Conservation (phyloP, 2,797 vertebrate species). For the Sebastes matsubarae region DNA sequence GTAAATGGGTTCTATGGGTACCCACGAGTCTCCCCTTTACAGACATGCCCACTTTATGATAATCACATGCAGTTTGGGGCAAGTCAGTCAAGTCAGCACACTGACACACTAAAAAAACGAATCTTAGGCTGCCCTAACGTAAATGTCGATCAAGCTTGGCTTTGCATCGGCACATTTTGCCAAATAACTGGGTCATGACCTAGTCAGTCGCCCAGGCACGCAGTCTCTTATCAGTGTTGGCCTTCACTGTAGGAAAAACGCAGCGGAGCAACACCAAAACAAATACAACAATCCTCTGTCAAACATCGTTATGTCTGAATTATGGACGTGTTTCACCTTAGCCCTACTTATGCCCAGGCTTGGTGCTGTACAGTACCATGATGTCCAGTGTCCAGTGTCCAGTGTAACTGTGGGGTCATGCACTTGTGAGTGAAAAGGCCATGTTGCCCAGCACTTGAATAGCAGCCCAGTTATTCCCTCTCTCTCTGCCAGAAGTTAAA, state of each 20-base stretch:
- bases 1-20: too few relatives aligned
- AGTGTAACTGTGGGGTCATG: not conserved
- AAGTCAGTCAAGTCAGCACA: too few relatives aligned
- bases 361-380: not conserved
- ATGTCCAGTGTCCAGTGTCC: not conserved
- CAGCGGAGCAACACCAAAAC: not conserved
- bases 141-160: not conserved
- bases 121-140: too few relatives aligned
- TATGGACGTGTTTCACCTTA: not conserved
- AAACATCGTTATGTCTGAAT: not conserved
- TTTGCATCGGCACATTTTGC: not conserved
- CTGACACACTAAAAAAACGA: too few relatives aligned
- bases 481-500: constrained; percentile 1
- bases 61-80: too few relatives aligned
- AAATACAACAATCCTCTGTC: not conserved
- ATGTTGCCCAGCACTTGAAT: constrained; percentile 28
- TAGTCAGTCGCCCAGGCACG: not conserved
- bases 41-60: too few relatives aligned
- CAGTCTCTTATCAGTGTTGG: not conserved
- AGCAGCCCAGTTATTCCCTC: constrained; percentile 13
- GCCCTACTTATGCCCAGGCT: not conserved
- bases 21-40: too few relatives aligned
- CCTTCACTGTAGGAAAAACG: not conserved
- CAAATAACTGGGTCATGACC: too few relatives aligned
- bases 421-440: constrained; percentile 3